Evolutionary conservation across 2,797 vertebrate genomes (phyloP).

Genomic region (Sebastes cheni): DNA sequence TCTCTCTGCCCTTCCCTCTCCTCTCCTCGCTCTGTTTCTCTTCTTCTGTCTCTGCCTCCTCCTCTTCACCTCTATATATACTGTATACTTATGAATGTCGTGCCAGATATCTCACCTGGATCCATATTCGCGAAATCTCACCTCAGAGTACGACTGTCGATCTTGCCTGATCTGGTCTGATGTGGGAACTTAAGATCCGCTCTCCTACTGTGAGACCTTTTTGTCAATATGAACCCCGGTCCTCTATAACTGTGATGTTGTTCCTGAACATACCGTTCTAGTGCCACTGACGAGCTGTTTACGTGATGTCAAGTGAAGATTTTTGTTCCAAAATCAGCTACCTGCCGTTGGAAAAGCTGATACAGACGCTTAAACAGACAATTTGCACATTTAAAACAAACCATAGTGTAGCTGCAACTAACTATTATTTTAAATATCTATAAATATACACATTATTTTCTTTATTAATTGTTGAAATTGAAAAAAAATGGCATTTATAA

Average conservation of each 20-base stretch:
- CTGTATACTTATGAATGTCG: constrained; percentile 82
- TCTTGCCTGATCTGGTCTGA: constrained; percentile 7
- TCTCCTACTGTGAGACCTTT: constrained; percentile 60
- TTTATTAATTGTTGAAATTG: background rate
- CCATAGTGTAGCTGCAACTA: background rate
- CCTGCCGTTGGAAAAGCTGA: constrained; percentile 1
- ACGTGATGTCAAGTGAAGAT: constrained; percentile 63
- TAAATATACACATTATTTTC: background rate
- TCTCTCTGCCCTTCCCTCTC: constrained; percentile 48
- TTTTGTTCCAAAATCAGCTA: constrained; percentile 59
- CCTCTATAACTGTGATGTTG: constrained; percentile 72
- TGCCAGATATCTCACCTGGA: constrained; percentile 78
- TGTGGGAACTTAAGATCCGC: constrained; percentile 21
- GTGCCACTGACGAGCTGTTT: constrained; percentile 71
- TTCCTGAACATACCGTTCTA: constrained; percentile 68
- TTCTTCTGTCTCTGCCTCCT: constrained; percentile 50
- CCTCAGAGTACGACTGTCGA: constrained; percentile 46
- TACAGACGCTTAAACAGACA: background rate
- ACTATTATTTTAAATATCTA: background rate
- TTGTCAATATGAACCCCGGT: constrained; percentile 65
- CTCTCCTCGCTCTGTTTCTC: constrained; percentile 43
- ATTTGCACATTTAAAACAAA: constrained; percentile 11
- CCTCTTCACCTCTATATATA: constrained; percentile 68
- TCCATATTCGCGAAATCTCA: constrained; percentile 57
- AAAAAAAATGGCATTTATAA: background rate